These are phyloP conservation scores for Toxostoma redivivum DNA, from an alignment of 2,113 vertebrate genomes.

Conservation along the genomic window DNA sequence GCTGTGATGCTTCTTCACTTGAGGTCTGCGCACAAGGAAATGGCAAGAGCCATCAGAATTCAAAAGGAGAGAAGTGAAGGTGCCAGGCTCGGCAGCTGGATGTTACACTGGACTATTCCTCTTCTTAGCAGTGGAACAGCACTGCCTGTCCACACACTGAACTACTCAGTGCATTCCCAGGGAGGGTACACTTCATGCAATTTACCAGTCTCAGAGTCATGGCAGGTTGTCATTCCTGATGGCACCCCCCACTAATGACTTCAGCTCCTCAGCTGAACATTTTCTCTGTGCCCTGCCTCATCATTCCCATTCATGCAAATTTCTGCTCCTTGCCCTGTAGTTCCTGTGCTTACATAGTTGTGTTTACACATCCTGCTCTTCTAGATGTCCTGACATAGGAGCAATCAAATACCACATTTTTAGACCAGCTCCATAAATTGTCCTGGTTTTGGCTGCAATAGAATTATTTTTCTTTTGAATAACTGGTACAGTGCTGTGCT, in stretches of 20 bases:
- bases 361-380: background rate
- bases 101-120: background rate
- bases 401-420: background rate
- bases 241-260: background rate
- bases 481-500: background rate
- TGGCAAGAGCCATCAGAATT: background rate
- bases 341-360: background rate
- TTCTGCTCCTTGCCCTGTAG: background rate
- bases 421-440: background rate
- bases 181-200: background rate
- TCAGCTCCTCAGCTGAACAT: background rate
- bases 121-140: background rate
- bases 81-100: background rate
- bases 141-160: background rate
- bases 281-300: background rate
- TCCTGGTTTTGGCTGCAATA: background rate
- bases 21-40: fast-evolving
- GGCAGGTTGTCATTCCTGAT: background rate
- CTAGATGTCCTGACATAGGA: background rate
- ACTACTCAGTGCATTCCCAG: background rate
- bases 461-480: background rate
- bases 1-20: background rate
- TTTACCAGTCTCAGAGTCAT: background rate
- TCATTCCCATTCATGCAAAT: background rate
- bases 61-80: background rate